Conservation (phyloP, 2,888 invertebrate genomes). For the Pterostichus niger region DNA sequence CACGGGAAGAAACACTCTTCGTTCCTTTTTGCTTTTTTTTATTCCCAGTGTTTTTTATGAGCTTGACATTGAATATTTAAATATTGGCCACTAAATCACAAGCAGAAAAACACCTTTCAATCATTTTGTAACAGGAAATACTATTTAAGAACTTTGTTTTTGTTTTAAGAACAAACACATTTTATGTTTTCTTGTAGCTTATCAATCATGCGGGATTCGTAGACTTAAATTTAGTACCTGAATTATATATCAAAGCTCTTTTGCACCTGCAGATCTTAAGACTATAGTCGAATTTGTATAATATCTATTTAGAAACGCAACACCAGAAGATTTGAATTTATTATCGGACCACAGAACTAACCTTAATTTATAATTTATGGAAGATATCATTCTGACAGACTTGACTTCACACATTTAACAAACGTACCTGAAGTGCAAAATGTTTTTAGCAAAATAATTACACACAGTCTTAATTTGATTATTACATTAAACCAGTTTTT, state of each 20-base stretch:
- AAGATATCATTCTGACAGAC: no score
- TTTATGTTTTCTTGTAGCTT: constrained; percentile 23
- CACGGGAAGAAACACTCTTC: constrained; percentile 18
- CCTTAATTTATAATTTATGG: no score
- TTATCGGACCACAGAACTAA: no score
- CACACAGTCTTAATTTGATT: no score
- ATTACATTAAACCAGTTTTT: no score
- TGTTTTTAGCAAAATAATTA: no score
- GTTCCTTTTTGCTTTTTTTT: constrained; percentile 5
- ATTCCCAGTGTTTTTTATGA: background rate
- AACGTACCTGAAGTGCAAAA: no score
- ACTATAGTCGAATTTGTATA: no score
- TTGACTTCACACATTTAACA: no score
- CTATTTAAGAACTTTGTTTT: constrained; percentile 7
- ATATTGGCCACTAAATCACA: constrained; percentile 31
- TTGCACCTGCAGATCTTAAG: background rate
- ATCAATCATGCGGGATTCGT: constrained; percentile 14
- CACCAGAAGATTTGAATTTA: no score
- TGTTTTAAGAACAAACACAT: background rate
- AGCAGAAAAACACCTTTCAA: constrained; percentile 35
- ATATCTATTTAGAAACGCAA: no score
- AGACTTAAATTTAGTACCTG: background rate
- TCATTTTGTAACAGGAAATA: constrained; percentile 42
- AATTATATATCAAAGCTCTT: constrained; percentile 10
- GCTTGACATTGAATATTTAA: constrained; percentile 24